A percentile compares a stretch with the other conserved stretches of the same genome.
Evolutionary conservation across 2,113 vertebrate species (phyloP).

Genomic region (Rhinolophus ferrumequinum): DNA sequence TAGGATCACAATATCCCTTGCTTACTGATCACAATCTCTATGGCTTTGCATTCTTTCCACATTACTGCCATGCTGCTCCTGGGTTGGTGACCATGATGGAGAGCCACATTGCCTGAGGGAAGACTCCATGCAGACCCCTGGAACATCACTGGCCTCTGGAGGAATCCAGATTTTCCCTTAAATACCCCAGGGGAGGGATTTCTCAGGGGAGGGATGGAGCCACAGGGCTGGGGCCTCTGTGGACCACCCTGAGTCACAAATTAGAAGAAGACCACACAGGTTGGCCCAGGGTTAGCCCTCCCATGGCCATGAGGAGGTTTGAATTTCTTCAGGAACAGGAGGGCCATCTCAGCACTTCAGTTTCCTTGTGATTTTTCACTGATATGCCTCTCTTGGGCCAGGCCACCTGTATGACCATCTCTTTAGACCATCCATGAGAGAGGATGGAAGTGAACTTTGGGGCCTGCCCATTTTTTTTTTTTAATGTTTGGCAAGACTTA

Average conservation of each 20-base stretch:
- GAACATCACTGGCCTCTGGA: too few species aligned
- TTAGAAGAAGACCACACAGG: not conserved
- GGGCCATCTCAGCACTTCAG: not conserved
- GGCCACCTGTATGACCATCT: not conserved
- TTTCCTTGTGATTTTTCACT: not conserved
- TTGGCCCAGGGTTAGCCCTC: not conserved
- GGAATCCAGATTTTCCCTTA: too few species aligned
- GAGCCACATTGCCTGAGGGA: too few species aligned
- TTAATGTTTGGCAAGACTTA: slow-evolving; percentile 11
- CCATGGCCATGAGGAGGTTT: not conserved
- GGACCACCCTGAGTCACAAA: not conserved
- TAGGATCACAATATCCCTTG: too few species aligned
- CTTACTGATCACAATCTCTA: too few species aligned
- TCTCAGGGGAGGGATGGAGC: not conserved
- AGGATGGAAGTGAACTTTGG: not conserved
- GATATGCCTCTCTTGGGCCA: not conserved
- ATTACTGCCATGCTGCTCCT: too few species aligned
- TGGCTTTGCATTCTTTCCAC: too few species aligned
- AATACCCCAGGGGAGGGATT: too few species aligned
- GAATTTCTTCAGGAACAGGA: not conserved
- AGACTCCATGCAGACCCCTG: too few species aligned
- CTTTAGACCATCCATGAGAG: not conserved
- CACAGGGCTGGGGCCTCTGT: not conserved
- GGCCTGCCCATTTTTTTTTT: not conserved
- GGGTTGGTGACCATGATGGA: too few species aligned